A percentile compares a stretch with the other conserved stretches of the same genome.
Conservation (phyloP, 2,113 vertebrate species). For the Erythrolamprus reginae region DNA sequence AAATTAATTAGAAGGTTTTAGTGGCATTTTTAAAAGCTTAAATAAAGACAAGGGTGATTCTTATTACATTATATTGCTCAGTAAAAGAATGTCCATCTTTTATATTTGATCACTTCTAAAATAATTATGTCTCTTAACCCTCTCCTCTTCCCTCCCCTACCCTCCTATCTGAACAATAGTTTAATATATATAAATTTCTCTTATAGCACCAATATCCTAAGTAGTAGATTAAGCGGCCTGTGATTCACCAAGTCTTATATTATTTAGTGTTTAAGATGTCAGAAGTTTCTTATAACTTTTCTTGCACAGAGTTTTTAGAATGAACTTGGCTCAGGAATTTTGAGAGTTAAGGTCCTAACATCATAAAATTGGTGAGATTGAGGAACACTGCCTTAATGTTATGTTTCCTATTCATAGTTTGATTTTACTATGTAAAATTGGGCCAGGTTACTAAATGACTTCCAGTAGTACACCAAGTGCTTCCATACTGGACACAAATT, state of each 20-base stretch:
- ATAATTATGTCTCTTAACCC: neutral
- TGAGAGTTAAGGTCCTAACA: neutral
- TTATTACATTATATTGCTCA: neutral
- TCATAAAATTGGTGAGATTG: neutral
- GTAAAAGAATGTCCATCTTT: neutral
- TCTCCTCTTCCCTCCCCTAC: neutral
- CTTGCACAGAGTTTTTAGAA: neutral
- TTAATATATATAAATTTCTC: neutral
- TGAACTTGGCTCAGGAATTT: neutral
- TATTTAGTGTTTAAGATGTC: neutral
- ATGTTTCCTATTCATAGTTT: neutral
- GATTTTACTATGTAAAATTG: neutral
- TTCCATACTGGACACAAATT: neutral
- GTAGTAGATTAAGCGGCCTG: neutral
- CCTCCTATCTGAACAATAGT: neutral
- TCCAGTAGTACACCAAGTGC: neutral
- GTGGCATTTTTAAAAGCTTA: neutral
- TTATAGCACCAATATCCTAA: neutral
- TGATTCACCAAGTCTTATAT: neutral
- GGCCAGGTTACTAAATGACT: neutral
- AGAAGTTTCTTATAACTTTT: neutral
- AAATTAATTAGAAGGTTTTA: neutral
- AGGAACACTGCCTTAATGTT: neutral
- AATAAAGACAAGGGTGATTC: neutral
- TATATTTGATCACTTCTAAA: neutral